phyloP scores from a whole-genome alignment of 2,797 vertebrate species.

The Eurystomus glaucurus region DNA sequence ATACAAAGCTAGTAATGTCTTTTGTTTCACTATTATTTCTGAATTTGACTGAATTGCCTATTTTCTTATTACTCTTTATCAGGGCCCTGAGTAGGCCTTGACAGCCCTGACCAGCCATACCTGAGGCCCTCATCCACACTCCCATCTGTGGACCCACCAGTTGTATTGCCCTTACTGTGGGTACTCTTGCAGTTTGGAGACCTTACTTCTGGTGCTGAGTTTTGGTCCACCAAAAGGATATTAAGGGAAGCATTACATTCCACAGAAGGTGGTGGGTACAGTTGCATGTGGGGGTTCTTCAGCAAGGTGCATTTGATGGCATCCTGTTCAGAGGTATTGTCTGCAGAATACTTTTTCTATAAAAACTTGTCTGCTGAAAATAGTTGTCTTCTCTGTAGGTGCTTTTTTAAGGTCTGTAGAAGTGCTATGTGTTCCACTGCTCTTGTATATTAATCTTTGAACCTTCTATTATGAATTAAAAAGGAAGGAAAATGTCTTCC shows the following conservation, averaged over 20 bases:
- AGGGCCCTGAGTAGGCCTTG: not conserved
- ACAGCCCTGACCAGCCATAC: not conserved
- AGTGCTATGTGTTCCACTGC: not conserved
- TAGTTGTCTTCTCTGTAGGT: not conserved
- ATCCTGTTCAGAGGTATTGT: not conserved
- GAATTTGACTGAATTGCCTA: not conserved
- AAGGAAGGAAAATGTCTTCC: not conserved
- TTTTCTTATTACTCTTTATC: not conserved
- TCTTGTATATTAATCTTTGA: not conserved
- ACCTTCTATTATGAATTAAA: not conserved
- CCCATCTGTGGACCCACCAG: not conserved
- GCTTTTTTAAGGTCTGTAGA: not conserved
- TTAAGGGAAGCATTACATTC: not conserved
- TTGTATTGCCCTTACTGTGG: not conserved
- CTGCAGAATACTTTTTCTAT: not conserved
- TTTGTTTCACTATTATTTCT: not conserved
- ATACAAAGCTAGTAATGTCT: not conserved
- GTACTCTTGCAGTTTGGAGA: not conserved
- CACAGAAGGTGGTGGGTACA: not conserved
- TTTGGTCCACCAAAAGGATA: not conserved
- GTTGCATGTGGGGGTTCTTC: accelerated
- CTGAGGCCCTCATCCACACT: not conserved
- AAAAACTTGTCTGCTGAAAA: not conserved
- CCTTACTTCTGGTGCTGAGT: not conserved
- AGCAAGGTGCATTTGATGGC: not conserved